Percentiles rank a stretch among this genome's conserved stretches.
Conservation (phyloP, 2,888 invertebrate species). For the Atethmia centrago region DNA sequence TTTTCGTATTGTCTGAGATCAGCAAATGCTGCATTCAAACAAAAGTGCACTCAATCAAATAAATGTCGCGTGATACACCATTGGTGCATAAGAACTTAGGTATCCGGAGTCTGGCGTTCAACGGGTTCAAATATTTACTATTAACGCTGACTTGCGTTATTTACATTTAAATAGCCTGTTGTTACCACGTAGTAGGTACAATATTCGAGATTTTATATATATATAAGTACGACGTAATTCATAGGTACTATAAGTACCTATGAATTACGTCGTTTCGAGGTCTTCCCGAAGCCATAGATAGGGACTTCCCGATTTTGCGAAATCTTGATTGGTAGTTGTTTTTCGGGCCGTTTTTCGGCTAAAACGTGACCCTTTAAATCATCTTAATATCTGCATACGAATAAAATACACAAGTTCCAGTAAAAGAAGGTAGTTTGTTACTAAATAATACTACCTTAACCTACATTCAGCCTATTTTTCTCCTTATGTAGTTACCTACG, state of each 20-base stretch:
- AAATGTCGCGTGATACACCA: too few relatives aligned
- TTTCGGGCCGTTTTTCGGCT: background rate
- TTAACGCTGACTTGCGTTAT: background rate
- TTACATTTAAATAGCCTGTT: background rate
- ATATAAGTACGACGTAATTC: too few relatives aligned
- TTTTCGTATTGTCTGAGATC: background rate
- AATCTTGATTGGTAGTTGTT: background rate
- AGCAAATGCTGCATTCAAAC: background rate
- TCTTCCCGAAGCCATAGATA: background rate
- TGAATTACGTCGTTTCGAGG: background rate
- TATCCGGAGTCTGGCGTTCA: too few relatives aligned
- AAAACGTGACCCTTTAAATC: background rate
- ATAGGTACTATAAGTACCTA: background rate
- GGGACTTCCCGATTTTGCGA: background rate
- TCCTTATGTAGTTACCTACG: background rate
- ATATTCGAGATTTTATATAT: background rate
- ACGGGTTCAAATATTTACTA: too few relatives aligned
- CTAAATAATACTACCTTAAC: too few relatives aligned
- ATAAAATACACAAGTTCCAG: background rate
- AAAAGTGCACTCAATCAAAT: too few relatives aligned
- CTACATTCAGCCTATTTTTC: background rate
- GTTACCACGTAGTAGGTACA: background rate
- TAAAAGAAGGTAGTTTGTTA: background rate
- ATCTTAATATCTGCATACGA: background rate
- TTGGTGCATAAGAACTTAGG: too few relatives aligned